Base-by-base conservation (phyloP, 2,888 invertebrate species). In the Drosophila koepferae region DNA sequence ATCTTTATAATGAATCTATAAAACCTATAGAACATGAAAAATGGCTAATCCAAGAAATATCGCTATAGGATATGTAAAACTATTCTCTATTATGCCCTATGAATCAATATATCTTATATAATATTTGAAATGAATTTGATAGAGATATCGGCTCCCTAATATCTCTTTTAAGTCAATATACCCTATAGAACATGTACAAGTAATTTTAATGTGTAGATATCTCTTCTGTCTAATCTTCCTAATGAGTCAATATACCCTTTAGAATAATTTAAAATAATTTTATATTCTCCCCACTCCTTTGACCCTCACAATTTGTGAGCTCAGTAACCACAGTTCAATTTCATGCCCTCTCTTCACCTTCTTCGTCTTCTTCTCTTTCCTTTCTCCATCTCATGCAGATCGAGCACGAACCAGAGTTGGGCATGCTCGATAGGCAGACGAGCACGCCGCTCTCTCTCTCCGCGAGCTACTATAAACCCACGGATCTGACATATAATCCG, bases 391-490 rank as follows among this genome's bases (percentile, higher is more conserved):
- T n/a, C 18, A 8, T 16, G 12, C 84, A 91, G 91, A 91, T 91
- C 70, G 91, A 91, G 77, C 89, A 85, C 68, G 91, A 91, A 74
- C 63, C 80, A 20, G 91, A 91, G 59, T 74, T 91, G 67, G 78
- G 74, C 31, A 77, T 91, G 75, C 76, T 84, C 43, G 88, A 88
- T 12, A 71, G 87, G 12, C 77, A 77, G 77, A 82, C 86, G 73
- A 83, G 90, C 63, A 91, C 91, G 55, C 91, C 91, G 60, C 71
- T 90, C 54, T 84, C 91, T 23, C 71, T 90, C 54, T 84, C 91
- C 34, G 67, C 90, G 38, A 90, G 89, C 62, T 91, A 86, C 69
- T 90, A 84, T 63, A 91, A 90, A 74, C 77, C 90, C 53, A 89
- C 91, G 59, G 86, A 86, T 72, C 81, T 86, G 67, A 87, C 86